A percentile compares a stretch with the other conserved stretches of the same genome.
Conservation (phyloP, 2,113 vertebrate genomes). For the Entelurus aequoreus region DNA sequence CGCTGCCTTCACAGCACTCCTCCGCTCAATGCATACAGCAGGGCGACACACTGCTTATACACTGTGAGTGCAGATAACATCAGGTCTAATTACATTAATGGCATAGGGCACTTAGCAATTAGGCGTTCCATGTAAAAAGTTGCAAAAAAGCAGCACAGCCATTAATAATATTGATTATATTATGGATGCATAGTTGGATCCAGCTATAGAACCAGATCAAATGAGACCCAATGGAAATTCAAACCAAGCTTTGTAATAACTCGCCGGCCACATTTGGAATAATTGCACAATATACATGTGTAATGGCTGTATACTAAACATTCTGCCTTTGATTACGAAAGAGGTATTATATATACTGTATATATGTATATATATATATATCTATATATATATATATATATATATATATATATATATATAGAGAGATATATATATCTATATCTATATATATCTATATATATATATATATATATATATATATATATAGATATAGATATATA, state of each 20-base stretch:
- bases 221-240: neutral
- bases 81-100: slow-evolving; percentile 37
- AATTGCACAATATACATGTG: neutral
- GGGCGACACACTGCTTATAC: slow-evolving; percentile 14
- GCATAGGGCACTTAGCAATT: slow-evolving; percentile 31
- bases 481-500: too few species aligned
- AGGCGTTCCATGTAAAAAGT: slow-evolving; percentile 12
- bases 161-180: neutral
- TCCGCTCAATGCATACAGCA: slow-evolving; percentile 23
- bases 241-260: neutral
- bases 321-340: too few species aligned
- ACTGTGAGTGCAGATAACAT: slow-evolving; percentile 30
- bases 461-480: too few species aligned
- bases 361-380: too few species aligned
- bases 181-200: neutral
- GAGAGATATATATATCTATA: too few species aligned
- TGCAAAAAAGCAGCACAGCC: neutral
- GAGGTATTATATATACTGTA: too few species aligned
- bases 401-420: too few species aligned
- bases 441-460: too few species aligned
- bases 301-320: too few species aligned
- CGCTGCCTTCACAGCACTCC: slow-evolving; percentile 27
- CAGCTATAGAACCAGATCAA: neutral
- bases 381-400: too few species aligned
- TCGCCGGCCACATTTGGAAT: neutral